A percentile compares a stretch with the other conserved stretches of the same genome.
Evolutionary conservation across 1,140 invertebrate genomes (phyloP).

Genomic region (Trichoplusia ni): DNA sequence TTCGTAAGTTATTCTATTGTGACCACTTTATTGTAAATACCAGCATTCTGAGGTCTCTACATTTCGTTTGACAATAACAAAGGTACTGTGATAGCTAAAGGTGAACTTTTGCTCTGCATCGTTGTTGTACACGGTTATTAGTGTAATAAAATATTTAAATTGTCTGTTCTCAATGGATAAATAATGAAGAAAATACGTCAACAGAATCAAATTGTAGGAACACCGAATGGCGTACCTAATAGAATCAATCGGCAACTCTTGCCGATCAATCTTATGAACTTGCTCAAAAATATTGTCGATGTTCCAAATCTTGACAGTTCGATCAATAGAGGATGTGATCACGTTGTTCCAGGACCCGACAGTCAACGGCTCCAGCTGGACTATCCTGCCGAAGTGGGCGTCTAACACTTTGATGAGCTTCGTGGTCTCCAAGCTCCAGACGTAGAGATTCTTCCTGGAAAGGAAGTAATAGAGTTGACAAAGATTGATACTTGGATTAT

Average conservation of each 20-base stretch:
- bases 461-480: not conserved
- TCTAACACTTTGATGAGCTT: conserved; percentile 96
- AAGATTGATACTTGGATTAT: no score
- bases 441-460: conserved; percentile 95
- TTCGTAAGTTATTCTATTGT: no score
- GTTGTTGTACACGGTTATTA: no score
- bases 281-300: conserved; percentile 99
- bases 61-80: no score
- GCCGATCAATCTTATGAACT: conserved; percentile 97
- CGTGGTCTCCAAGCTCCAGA: conserved; percentile 92
- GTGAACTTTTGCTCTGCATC: no score
- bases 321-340: conserved; percentile 98
- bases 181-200: no score
- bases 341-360: conserved; percentile 96
- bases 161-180: no score
- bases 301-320: conserved; percentile 99
- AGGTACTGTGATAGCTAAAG: no score
- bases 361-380: conserved; percentile 92
- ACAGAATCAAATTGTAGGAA: no score
- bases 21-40: no score
- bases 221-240: conserved; percentile 90
- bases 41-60: no score
- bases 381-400: conserved; percentile 98
- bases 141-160: no score
- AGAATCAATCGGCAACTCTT: conserved; percentile 97